Conservation (phyloP, 2,888 invertebrate species). For the Stomorhina lunata region DNA sequence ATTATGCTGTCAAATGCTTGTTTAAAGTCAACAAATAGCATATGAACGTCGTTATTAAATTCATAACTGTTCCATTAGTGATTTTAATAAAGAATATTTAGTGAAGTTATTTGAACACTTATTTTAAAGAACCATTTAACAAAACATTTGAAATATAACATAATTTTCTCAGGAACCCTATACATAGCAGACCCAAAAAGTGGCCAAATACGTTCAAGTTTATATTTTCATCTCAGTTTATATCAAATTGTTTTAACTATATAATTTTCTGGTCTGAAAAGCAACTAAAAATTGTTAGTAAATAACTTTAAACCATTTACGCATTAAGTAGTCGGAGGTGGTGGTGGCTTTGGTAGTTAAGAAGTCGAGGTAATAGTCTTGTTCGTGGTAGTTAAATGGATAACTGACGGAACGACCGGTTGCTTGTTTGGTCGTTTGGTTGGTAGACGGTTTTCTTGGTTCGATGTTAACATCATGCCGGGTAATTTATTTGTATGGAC, state of each 20-base stretch:
- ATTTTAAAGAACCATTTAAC: too few species aligned
- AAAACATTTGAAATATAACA: background rate
- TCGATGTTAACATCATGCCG: constrained; percentile 64
- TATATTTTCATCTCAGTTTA: constrained; percentile 11
- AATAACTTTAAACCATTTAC: background rate
- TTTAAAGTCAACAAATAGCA: too few species aligned
- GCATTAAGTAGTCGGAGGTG: background rate
- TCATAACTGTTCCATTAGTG: too few species aligned
- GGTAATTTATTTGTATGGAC: constrained; percentile 76
- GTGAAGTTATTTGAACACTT: too few species aligned
- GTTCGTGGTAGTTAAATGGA: background rate
- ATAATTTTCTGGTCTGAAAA: constrained; percentile 9
- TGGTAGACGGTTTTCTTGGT: too few species aligned
- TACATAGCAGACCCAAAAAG: background rate
- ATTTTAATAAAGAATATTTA: too few species aligned
- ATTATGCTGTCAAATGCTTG: too few species aligned
- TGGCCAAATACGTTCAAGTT: background rate
- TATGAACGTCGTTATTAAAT: too few species aligned
- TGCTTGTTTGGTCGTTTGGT: too few species aligned
- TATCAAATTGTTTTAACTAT: constrained; percentile 34
- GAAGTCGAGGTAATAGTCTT: background rate
- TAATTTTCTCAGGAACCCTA: background rate
- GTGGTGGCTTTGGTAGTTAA: background rate
- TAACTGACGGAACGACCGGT: background rate
- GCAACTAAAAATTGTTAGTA: constrained; percentile 6